Percentiles rank a stretch among this genome's conserved stretches.
Evolutionary conservation across 2,888 invertebrate species (phyloP).

Genomic region (Sphaerophoria rueppellii): DNA sequence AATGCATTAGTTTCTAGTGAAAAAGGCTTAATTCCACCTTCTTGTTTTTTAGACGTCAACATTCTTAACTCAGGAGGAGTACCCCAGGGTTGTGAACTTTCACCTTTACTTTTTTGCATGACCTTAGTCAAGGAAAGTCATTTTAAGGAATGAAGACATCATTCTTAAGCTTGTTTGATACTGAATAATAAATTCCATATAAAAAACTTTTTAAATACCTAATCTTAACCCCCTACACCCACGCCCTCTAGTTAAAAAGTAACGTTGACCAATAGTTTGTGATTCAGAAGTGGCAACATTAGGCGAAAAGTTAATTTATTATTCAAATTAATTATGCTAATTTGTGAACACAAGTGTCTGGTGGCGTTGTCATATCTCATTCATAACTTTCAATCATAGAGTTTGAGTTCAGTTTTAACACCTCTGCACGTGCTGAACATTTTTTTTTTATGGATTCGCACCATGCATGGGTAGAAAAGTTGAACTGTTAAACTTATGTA

Average conservation of each 20-base stretch:
- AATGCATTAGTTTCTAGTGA: not conserved
- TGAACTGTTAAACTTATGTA: not conserved
- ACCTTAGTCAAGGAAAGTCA: too few relatives aligned
- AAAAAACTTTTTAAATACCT: too few relatives aligned
- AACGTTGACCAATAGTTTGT: slow-evolving; percentile 37
- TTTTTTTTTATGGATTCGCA: slow-evolving; percentile 19
- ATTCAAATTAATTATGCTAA: slow-evolving; percentile 26
- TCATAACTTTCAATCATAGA: slow-evolving; percentile 35
- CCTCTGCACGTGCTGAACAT: slow-evolving; percentile 63
- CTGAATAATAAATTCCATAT: too few relatives aligned
- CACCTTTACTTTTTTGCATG: too few relatives aligned
- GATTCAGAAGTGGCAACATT: slow-evolving; percentile 26
- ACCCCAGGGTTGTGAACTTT: too few relatives aligned
- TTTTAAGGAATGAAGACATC: too few relatives aligned
- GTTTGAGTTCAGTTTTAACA: slow-evolving; percentile 23
- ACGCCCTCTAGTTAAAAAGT: too few relatives aligned
- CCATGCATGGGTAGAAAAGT: slow-evolving; percentile 42
- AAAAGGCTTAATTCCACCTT: too few relatives aligned
- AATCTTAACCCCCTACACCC: too few relatives aligned
- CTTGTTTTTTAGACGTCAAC: too few relatives aligned
- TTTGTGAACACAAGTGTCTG: slow-evolving; percentile 37
- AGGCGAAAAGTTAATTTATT: not conserved
- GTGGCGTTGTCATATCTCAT: not conserved
- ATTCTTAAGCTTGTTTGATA: too few relatives aligned
- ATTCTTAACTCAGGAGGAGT: too few relatives aligned